Conservation (phyloP, 2,888 invertebrate species). For the Tiliacea citrago region DNA sequence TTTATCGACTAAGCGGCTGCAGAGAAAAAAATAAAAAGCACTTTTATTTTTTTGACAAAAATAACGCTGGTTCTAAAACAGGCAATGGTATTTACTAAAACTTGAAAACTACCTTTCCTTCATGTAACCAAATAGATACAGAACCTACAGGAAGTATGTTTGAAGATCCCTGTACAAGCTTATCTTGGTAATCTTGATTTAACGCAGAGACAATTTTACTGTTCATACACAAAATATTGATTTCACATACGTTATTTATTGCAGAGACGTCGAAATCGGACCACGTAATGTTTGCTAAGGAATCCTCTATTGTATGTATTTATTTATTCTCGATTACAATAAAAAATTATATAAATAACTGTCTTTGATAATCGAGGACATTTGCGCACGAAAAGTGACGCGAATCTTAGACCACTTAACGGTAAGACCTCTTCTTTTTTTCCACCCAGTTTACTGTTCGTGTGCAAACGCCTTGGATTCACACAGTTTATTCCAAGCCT, state of each 20-base stretch:
- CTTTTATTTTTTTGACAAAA: neutral
- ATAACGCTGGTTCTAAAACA: conserved; percentile 14
- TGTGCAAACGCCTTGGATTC: conserved; percentile 1
- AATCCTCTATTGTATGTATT: neutral
- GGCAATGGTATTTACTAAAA: neutral
- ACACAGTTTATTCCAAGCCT: neutral
- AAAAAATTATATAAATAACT: neutral
- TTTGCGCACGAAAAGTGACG: conserved; percentile 3
- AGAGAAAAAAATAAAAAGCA: neutral
- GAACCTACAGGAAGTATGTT: neutral
- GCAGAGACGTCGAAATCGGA: neutral
- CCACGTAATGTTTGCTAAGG: neutral
- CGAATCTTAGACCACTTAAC: neutral
- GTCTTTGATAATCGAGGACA: conserved; percentile 7
- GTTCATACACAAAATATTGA: neutral
- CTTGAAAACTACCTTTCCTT: neutral
- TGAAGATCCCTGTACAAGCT: neutral
- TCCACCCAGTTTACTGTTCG: neutral
- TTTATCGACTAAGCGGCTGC: neutral
- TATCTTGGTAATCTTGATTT: neutral
- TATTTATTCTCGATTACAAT: neutral
- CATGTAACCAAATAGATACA: neutral
- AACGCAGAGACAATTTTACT: too few species aligned
- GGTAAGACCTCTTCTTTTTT: neutral
- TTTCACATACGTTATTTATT: neutral